A percentile compares a stretch with the other conserved stretches of the same genome.
phyloP scores from a whole-genome alignment of 2,888 invertebrate species.

The Meliscaeva auricollis region DNA sequence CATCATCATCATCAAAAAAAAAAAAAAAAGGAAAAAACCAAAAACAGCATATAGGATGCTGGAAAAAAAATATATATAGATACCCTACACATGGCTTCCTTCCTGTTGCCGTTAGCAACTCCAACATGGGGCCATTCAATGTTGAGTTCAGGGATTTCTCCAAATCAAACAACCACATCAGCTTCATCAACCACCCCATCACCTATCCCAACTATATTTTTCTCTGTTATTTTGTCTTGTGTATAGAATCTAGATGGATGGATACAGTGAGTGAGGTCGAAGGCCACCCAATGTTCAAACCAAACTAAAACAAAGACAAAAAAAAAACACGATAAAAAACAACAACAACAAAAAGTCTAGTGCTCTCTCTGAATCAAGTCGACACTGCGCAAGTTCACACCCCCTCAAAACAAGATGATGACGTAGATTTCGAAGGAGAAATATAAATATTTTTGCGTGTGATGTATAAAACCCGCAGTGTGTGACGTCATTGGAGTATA shows the following conservation, averaged over 20 bases:
- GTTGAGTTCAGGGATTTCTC: slow-evolving; percentile 75
- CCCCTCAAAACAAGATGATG: slow-evolving; percentile 37
- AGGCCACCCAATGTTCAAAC: slow-evolving; percentile 45
- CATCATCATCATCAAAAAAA: background rate
- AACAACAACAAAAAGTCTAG: slow-evolving; percentile 8
- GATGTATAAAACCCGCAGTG: slow-evolving; percentile 47
- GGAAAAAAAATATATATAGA: slow-evolving; percentile 21
- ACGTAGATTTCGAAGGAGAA: slow-evolving; percentile 47
- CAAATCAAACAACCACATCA: slow-evolving; percentile 30
- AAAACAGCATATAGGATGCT: slow-evolving; percentile 52
- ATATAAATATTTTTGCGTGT: slow-evolving; percentile 37
- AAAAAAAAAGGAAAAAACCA: background rate
- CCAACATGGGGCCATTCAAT: slow-evolving; percentile 63
- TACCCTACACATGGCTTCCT: slow-evolving; percentile 47
- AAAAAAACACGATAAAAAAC: background rate
- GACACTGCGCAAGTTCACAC: slow-evolving; percentile 48
- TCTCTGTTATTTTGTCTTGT: background rate
- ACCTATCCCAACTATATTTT: slow-evolving; percentile 5
- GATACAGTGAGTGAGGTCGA: slow-evolving; percentile 42
- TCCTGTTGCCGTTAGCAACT: slow-evolving; percentile 70
- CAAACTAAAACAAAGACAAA: background rate
- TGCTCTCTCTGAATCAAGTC: background rate
- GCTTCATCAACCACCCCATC: slow-evolving; percentile 1
- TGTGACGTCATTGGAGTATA: slow-evolving; percentile 51
- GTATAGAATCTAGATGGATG: background rate